Evolutionary conservation across 2,888 invertebrate genomes (phyloP).

Genomic region (Cremastinae sp.): DNA sequence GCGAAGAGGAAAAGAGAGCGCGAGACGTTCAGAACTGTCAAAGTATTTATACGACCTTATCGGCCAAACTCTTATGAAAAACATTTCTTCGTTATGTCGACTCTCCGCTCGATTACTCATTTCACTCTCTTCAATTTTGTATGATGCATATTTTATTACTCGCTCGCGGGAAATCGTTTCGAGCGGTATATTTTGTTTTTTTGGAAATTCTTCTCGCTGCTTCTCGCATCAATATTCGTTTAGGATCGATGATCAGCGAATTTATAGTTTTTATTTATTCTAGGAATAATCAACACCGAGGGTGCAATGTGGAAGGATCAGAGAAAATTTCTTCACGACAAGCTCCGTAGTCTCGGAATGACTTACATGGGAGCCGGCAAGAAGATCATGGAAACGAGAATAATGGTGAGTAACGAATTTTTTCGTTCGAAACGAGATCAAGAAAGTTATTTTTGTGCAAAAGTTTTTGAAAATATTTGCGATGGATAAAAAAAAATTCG

Average conservation of each 20-base stretch:
- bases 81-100: no score
- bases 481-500: no score
- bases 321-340: slow-evolving; percentile 92
- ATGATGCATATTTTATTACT: no score
- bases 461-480: no score
- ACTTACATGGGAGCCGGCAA: slow-evolving; percentile 91
- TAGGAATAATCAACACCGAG: slow-evolving; percentile 94
- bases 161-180: no score
- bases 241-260: slow-evolving; percentile 1
- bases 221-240: no score
- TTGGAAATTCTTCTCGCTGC: no score
- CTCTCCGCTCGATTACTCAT: no score
- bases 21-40: background rate
- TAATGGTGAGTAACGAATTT: slow-evolving; percentile 85
- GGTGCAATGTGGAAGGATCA: slow-evolving; percentile 95
- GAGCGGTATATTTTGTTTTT: no score
- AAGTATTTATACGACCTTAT: background rate
- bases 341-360: slow-evolving; percentile 92
- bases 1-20: background rate
- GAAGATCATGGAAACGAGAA: slow-evolving; percentile 90
- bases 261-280: background rate
- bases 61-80: background rate
- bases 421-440: background rate
- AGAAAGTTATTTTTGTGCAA: no score
- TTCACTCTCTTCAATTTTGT: no score